These are phyloP conservation scores for Ganaspis brasiliensis DNA, from an alignment of 2,888 invertebrate species.

Conservation along the genomic window DNA sequence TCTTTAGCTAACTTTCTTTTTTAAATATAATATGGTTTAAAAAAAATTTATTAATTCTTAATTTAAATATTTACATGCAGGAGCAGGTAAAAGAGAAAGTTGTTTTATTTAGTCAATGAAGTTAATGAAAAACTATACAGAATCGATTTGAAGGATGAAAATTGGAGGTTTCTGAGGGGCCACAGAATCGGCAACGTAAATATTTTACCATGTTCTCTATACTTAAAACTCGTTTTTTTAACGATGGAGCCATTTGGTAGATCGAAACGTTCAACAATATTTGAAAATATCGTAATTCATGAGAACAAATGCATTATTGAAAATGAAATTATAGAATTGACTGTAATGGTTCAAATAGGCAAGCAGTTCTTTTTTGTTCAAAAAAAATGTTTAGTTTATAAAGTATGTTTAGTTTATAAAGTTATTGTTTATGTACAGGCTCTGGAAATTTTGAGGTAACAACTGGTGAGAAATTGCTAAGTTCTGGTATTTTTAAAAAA, in stretches of 20 bases:
- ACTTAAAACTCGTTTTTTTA: constrained; percentile 81
- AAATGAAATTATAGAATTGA: constrained; percentile 76
- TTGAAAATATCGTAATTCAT: constrained; percentile 81
- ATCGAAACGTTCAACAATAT: constrained; percentile 74
- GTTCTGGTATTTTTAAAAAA: constrained; percentile 86
- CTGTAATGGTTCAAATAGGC: constrained; percentile 61
- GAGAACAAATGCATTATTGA: constrained; percentile 80
- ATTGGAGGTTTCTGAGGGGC: too few relatives aligned
- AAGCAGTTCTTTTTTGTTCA: too few relatives aligned
- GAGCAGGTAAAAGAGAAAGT: too few relatives aligned
- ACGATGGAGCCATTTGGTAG: constrained; percentile 80
- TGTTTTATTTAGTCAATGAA: too few relatives aligned
- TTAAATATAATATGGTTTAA: too few relatives aligned
- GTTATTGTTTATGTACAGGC: not conserved
- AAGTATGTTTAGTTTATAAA: constrained; percentile 60
- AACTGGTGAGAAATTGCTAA: constrained; percentile 86
- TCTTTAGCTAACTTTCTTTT: too few relatives aligned
- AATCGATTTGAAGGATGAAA: too few relatives aligned
- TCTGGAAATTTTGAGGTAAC: constrained; percentile 82
- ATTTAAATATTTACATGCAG: too few relatives aligned
- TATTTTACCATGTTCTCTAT: constrained; percentile 58
- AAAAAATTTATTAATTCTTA: too few relatives aligned
- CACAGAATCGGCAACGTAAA: too few relatives aligned
- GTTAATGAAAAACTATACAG: too few relatives aligned
- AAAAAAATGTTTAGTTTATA: too few relatives aligned